phyloP scores from a whole-genome alignment of 1,140 invertebrate species.

The Megalopta genalis region DNA sequence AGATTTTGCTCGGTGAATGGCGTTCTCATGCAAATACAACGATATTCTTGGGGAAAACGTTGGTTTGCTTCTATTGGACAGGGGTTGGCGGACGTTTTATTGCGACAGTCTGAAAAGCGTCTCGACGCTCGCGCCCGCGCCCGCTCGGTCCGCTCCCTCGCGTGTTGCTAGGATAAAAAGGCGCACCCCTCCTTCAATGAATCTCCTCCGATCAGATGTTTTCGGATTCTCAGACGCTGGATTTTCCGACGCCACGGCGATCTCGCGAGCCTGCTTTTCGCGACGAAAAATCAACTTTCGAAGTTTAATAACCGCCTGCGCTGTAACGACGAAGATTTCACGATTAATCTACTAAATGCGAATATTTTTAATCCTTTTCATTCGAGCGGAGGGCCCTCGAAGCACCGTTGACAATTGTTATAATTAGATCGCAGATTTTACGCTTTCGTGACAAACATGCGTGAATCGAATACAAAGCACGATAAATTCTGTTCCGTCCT shows the following conservation, averaged over 20 bases:
- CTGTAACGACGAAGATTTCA: too few relatives aligned
- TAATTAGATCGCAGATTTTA: too few relatives aligned
- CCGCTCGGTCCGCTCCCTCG: slow-evolving; percentile 13
- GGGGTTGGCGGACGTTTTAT: slow-evolving; percentile 37
- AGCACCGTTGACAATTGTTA: too few relatives aligned
- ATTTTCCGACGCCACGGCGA: background rate
- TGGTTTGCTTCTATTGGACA: slow-evolving; percentile 20
- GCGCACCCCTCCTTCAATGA: background rate
- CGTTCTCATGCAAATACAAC: slow-evolving; percentile 27
- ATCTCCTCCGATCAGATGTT: slow-evolving; percentile 5
- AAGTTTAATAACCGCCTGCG: too few relatives aligned
- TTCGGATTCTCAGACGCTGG: background rate
- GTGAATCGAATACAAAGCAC: too few relatives aligned
- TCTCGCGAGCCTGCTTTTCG: background rate
- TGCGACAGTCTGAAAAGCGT: slow-evolving; percentile 44
- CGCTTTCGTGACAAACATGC: too few relatives aligned
- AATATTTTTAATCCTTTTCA: too few relatives aligned
- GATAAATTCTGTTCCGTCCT: too few relatives aligned
- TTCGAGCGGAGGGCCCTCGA: too few relatives aligned
- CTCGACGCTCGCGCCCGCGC: slow-evolving; percentile 24
- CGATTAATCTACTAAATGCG: too few relatives aligned
- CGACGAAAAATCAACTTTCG: too few relatives aligned
- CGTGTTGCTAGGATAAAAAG: slow-evolving; percentile 38
- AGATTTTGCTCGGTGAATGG: slow-evolving; percentile 6
- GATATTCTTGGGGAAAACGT: background rate